A percentile compares a stretch with the other conserved stretches of the same genome.
phyloP scores from a whole-genome alignment of 2,797 vertebrate genomes.

The Manis crassicaudata region DNA sequence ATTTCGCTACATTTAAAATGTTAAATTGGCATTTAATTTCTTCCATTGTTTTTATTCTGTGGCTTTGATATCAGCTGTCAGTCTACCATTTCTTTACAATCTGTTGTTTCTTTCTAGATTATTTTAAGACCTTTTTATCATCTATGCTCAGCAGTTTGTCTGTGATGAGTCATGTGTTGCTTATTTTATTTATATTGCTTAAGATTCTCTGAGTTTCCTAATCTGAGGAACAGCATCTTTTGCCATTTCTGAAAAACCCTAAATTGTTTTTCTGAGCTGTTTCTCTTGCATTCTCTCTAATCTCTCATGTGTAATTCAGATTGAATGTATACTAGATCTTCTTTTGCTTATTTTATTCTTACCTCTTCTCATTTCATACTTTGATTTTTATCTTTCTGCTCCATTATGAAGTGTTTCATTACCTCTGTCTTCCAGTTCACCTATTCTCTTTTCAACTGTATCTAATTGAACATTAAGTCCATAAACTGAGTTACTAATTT shows the following conservation, averaged over 20 bases:
- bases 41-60: constrained; percentile 43
- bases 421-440: constrained; percentile 24
- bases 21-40: background rate
- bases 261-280: background rate
- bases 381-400: constrained; percentile 28
- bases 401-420: background rate
- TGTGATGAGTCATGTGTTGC: background rate
- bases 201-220: background rate
- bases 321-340: background rate
- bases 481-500: background rate
- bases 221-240: background rate
- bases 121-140: constrained; percentile 41
- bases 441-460: constrained; percentile 40
- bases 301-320: background rate
- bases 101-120: background rate
- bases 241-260: background rate
- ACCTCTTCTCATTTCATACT: background rate
- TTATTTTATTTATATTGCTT: constrained; percentile 22
- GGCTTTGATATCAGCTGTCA: background rate
- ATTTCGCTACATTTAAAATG: constrained; percentile 10
- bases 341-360: background rate
- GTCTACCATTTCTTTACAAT: constrained; percentile 36
- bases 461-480: background rate
- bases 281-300: constrained; percentile 21
- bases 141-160: constrained; percentile 18